Percentiles rank a stretch among this genome's conserved stretches.
phyloP scores from a whole-genome alignment of 1,140 invertebrate genomes.

The Linepithema humile region DNA sequence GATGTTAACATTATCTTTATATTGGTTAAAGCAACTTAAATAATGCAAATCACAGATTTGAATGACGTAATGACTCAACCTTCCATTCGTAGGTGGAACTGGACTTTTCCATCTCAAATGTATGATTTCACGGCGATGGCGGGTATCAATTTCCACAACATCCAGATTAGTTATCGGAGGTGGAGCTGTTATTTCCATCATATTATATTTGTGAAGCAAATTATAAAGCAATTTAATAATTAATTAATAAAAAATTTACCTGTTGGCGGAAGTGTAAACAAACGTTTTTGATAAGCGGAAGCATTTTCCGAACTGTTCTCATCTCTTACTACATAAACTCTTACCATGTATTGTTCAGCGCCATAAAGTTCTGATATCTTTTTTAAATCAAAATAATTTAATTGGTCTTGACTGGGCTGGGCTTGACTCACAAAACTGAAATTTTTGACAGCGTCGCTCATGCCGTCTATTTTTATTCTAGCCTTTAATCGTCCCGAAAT shows the following conservation, averaged over 20 bases:
- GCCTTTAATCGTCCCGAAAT: conserved; percentile 52
- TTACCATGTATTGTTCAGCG: conserved; percentile 53
- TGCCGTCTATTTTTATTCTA: conserved; percentile 47
- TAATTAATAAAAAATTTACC: conserved; percentile 35
- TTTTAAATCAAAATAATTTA: neutral
- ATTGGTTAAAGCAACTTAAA: no score
- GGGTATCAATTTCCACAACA: conserved; percentile 51
- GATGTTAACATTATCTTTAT: neutral
- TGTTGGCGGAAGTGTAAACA: conserved; percentile 53
- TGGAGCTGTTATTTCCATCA: conserved; percentile 48
- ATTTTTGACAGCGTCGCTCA: conserved; percentile 47
- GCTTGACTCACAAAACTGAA: neutral
- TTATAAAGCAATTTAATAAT: neutral
- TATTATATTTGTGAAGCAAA: neutral
- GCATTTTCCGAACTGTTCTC: conserved; percentile 16
- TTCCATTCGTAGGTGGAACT: conserved; percentile 59
- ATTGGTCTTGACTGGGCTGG: no score
- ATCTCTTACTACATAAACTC: conserved; percentile 46
- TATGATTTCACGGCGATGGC: neutral
- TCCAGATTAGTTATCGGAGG: conserved; percentile 57
- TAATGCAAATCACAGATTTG: no score
- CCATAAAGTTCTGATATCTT: conserved; percentile 16
- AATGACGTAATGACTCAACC: conserved; percentile 25
- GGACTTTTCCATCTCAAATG: conserved; percentile 68
- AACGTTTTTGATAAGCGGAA: neutral